Evolutionary conservation across 1,140 invertebrate species (phyloP), one percentile per base, ranked within the genome.

Genomic region (Thaumatotibia leucotreta): DNA sequence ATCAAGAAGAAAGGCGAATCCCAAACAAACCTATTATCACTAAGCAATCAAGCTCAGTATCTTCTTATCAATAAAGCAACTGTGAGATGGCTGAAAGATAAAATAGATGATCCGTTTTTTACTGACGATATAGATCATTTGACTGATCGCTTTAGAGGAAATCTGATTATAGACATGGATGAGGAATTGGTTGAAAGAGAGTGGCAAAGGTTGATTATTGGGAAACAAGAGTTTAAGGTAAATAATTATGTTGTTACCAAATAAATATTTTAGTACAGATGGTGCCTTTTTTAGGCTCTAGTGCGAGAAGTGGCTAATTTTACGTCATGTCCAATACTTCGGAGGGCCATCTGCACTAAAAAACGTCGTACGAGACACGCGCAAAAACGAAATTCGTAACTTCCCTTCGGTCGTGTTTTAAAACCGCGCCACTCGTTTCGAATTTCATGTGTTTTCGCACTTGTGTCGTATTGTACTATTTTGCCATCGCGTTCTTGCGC

Each of bases 1-100:
- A 72, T 82, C 50, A 75, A 66, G 68, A 91, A 81, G 69, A 79
- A 77, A 63, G 85, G 79, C 27, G 39, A 67, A n/a, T 69, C 73
- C 68, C 66, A 79, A 91, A 86, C 5, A 72, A 84, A 23, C 68
- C 79, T 93, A 62, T 80, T 97, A 31, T 96, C 96, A 0, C 92
- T 98, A 66, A 94, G 95, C 3, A 98, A 98, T 89, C 94, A 98
- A 92, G 96, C 96, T 0, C 97, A 98, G 84, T 98, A 95, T 91
- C 92, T 99, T 33, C 82, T 98, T 20, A 92, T 98, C 11, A 97
- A 95, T 82, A 89, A 93, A 72, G 92, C 94, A 9, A 98, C 97
- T 73, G 93, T 97, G 4, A 80, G 92, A 69, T 95, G 94, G 93
- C 91, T 97, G 39, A 86, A 91, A 45, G 88, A 93, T 31, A 93